phyloP scores from a whole-genome alignment of 2,113 vertebrate genomes.

The Macrotis lagotis region DNA sequence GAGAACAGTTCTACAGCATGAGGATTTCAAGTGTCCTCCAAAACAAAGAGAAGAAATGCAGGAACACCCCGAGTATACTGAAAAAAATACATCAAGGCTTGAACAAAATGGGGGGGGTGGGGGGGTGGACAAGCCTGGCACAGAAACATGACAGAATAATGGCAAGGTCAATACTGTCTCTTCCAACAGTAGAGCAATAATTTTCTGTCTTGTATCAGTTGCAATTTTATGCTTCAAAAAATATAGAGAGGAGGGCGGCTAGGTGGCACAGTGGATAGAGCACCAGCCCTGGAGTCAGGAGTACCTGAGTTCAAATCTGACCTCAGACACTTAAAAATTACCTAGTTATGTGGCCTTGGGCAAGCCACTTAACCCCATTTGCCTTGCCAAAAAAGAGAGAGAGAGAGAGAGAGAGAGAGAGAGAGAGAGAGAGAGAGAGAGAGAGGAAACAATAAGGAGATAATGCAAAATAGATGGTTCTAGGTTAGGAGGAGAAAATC shows the following conservation, averaged over 20 bases:
- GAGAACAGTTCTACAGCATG: constrained; percentile 22
- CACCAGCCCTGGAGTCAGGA: too few species aligned
- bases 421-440: too few species aligned
- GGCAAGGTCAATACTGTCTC: not conserved
- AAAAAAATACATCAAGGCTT: constrained; percentile 39
- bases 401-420: too few species aligned
- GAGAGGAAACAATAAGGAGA: not conserved
- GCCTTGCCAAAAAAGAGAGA: too few species aligned
- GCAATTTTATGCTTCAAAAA: not conserved
- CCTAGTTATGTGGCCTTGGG: too few species aligned
- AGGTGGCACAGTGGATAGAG: too few species aligned
- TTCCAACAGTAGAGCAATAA: not conserved
- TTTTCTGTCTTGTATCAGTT: not conserved
- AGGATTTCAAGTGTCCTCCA: constrained; percentile 25
- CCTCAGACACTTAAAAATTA: too few species aligned
- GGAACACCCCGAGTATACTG: not conserved
- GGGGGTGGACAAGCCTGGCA: not conserved
- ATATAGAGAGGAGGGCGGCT: too few species aligned
- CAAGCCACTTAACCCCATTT: too few species aligned
- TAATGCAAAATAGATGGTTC: not conserved
- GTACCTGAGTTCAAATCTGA: too few species aligned
- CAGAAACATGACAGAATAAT: not conserved
- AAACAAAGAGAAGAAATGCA: constrained; percentile 31
- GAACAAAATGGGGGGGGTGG: constrained; percentile 52
- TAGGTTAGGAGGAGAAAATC: not conserved